phyloP scores from a whole-genome alignment of 1,140 invertebrate genomes.

The Brachionus sp. region DNA sequence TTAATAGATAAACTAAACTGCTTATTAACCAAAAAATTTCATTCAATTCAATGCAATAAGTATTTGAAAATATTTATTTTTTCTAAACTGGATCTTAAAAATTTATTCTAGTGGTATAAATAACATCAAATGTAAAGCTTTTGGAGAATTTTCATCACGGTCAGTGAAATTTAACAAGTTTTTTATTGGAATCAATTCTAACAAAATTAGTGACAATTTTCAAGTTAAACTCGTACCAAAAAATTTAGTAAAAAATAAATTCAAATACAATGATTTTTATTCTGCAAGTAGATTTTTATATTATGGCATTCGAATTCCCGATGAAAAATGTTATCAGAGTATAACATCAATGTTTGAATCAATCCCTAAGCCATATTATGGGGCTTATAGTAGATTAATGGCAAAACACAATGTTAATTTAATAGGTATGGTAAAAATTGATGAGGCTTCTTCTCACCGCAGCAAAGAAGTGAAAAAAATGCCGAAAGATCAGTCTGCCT shows the following conservation, averaged over 20 bases:
- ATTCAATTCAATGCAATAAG: not conserved
- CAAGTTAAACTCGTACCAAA: not conserved
- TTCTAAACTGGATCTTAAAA: not conserved
- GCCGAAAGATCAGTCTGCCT: not conserved
- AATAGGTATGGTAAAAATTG: not conserved
- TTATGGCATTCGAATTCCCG: not conserved
- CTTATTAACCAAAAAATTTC: not conserved
- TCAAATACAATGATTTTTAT: not conserved
- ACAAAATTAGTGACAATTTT: not conserved
- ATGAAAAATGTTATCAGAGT: not conserved
- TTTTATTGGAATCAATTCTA: not conserved
- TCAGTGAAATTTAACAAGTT: not conserved
- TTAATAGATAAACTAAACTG: not conserved
- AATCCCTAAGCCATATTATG: not conserved
- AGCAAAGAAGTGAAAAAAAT: not conserved
- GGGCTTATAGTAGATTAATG: not conserved
- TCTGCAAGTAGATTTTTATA: not conserved
- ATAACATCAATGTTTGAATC: not conserved
- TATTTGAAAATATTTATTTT: not conserved
- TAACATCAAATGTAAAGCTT: not conserved
- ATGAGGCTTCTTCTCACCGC: not conserved
- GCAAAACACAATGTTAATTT: not conserved
- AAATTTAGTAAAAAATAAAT: not conserved
- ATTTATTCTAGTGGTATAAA: not conserved
- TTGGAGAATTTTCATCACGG: not conserved